A percentile compares a stretch with the other conserved stretches of the same genome.
Conservation (phyloP, 1,140 invertebrate species). For the Drosophila leontia region DNA sequence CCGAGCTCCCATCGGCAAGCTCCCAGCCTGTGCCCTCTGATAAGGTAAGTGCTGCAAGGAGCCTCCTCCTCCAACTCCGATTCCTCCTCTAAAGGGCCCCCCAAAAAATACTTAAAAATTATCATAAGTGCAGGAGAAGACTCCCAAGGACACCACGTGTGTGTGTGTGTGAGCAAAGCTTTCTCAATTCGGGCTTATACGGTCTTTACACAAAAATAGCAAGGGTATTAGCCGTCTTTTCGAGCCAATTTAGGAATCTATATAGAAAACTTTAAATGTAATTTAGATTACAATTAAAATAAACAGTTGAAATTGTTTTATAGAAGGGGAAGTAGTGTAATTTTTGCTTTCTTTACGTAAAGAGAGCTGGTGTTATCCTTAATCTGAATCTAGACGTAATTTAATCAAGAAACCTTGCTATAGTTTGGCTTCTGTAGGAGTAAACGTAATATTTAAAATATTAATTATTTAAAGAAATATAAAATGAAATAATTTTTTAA, state of each 20-base stretch:
- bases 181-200: background rate
- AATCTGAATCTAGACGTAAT: no score
- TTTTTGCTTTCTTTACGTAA: background rate
- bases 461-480: no score
- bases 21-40: conserved; percentile 18
- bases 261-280: background rate
- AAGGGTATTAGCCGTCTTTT: background rate
- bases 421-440: background rate
- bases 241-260: background rate
- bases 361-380: background rate
- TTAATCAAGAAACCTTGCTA: background rate
- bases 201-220: background rate
- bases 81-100: background rate
- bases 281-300: background rate
- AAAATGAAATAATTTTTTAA: no score
- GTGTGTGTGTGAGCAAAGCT: conserved; percentile 14
- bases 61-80: background rate
- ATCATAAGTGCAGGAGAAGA: conserved; percentile 60
- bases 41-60: conserved; percentile 40
- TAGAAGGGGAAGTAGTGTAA: background rate
- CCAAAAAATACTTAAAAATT: conserved; percentile 71
- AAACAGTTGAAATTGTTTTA: background rate
- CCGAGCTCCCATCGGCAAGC: background rate
- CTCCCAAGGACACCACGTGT: conserved; percentile 8
- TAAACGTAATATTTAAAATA: no score